Evolutionary conservation across 2,888 invertebrate species (phyloP).

Genomic region (Drosophila borborema): DNA sequence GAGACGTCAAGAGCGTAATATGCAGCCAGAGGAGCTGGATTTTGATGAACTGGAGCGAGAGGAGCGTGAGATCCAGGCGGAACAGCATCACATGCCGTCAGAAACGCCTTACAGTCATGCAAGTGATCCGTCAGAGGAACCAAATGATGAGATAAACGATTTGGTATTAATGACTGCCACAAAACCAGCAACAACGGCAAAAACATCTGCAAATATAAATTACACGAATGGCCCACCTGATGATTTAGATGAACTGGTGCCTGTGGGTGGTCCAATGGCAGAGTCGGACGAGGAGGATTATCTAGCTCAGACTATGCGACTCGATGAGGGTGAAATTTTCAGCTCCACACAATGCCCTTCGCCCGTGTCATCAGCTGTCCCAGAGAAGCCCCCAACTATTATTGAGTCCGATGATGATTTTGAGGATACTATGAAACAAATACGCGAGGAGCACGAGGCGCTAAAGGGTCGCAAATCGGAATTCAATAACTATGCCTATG

Average conservation of each 20-base stretch:
- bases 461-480: conserved; percentile 77
- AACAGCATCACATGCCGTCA: conserved; percentile 24
- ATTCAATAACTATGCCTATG: conserved; percentile 76
- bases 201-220: conserved; percentile 4
- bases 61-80: conserved; percentile 73
- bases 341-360: conserved; percentile 25
- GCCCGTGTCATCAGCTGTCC: background rate
- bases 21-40: conserved; percentile 28
- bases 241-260: conserved; percentile 54
- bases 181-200: conserved; percentile 17
- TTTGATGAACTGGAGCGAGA: conserved; percentile 74
- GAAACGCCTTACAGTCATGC: conserved; percentile 26
- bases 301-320: conserved; percentile 64
- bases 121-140: conserved; percentile 24
- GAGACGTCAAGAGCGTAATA: conserved; percentile 64
- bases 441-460: conserved; percentile 80
- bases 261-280: conserved; percentile 5
- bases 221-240: conserved; percentile 53
- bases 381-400: background rate
- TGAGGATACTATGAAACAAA: conserved; percentile 80
- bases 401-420: conserved; percentile 70
- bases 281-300: conserved; percentile 59
- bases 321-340: conserved; percentile 57
- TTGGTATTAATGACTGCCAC: conserved; percentile 25
- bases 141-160: conserved; percentile 43